Percentiles rank a stretch among this genome's conserved stretches.
Conservation (phyloP, 2,888 invertebrate species). For the Acanthosepion lycidas region DNA sequence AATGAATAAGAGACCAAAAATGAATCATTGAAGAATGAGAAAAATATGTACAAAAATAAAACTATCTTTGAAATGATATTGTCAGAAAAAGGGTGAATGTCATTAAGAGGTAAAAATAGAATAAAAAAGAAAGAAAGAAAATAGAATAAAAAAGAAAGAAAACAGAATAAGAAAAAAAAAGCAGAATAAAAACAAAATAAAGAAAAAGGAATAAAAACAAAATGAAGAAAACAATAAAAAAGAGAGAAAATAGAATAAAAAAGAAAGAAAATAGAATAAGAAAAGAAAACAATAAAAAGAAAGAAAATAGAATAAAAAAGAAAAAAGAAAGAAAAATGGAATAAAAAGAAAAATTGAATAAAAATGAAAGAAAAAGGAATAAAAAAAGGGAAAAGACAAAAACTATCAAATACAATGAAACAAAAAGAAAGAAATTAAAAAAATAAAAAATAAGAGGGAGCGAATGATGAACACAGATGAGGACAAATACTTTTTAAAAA, state of each 20-base stretch:
- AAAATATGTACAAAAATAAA: not conserved
- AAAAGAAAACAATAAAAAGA: not conserved
- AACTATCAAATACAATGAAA: too few species aligned
- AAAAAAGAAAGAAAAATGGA: not conserved
- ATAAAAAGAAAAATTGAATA: not conserved
- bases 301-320: not conserved
- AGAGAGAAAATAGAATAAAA: not conserved
- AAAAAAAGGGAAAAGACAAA: too few species aligned
- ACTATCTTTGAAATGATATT: too few species aligned
- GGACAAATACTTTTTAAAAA: too few species aligned
- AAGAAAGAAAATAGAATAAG: not conserved
- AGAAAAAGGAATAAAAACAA: not conserved
- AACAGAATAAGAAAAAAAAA: not conserved
- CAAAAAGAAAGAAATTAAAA: too few species aligned
- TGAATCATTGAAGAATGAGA: not conserved
- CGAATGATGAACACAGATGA: too few species aligned
- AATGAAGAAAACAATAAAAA: not conserved
- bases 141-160: not conserved
- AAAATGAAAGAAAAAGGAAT: too few species aligned
- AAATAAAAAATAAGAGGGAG: too few species aligned
- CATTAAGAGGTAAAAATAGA: not conserved
- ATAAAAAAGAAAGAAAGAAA: not conserved
- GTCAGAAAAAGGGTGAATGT: too few species aligned
- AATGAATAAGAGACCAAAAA: not conserved
- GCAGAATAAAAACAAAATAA: fast-evolving